Evolutionary conservation across 2,888 invertebrate species (phyloP), one percentile per base, ranked within the genome.

Genomic region (Netelia fuscicornis): DNA sequence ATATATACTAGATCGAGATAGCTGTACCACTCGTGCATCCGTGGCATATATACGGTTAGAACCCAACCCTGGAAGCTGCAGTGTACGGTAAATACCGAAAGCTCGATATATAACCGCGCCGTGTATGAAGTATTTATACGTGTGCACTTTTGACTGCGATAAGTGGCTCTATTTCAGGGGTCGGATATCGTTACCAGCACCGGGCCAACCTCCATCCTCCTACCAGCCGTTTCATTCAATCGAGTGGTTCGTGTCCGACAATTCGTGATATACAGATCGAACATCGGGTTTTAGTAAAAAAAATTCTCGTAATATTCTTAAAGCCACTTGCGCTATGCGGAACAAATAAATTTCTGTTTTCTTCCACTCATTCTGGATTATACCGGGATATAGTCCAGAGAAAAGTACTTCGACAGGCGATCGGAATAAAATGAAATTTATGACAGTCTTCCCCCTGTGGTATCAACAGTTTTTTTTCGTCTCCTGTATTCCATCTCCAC

Each of bases 1-100:
- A 91, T 92, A 89, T 87, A 86, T 85, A 84, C 75, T 85, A 84
- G 72, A 86, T 70, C 64, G 78, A 76, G 76, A 76, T 42, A 52
- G 68, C 70, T 71, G 70, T 81, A 78, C 65, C 70, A 65, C 74
- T 64, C 70, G 37, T 78, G 68, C 77, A 74, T 74, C 81, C 37
- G 56, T 48, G 37, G 77, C 75, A 82, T 85, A 88, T 86, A 80
- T 82, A 78, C 56, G 30, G 81, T 81, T 81, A 64, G n/a, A 67
- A 70, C 37, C 48, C 23, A 13, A 5, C 60, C 64, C n/a, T 65
- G 20, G 10, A 78, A 74, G 52, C 74, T 81, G 64, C 56, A 74
- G 68, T 58, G 60, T 56, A 81, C 54, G 60, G 60, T 81, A 56
- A 68, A 77, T 64, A 77, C 74, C 42, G 25, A 72, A 65, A 48